Percentiles rank a stretch among this genome's conserved stretches.
Conservation (phyloP, 2,113 vertebrate species). For the Gadus chalcogrammus region DNA sequence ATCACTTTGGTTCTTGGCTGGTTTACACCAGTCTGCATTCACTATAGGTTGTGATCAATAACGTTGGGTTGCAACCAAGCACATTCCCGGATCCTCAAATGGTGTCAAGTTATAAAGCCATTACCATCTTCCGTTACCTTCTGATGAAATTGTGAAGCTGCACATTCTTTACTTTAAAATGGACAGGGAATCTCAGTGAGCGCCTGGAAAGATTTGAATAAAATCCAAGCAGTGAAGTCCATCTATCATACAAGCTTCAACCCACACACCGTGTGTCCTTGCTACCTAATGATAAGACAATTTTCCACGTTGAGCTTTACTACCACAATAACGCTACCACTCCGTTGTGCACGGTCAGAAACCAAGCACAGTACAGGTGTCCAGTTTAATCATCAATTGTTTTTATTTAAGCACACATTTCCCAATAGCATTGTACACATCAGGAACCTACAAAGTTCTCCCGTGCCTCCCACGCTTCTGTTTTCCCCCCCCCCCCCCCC, state of each 20-base stretch:
- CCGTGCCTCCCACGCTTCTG: constrained; percentile 50
- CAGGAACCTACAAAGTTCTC: constrained; percentile 69
- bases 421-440: constrained; percentile 72
- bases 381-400: constrained; percentile 78
- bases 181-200: no score
- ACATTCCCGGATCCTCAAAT: no score
- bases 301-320: not conserved
- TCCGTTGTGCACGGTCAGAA: not conserved
- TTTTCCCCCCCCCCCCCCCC: constrained; percentile 37
- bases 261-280: no score
- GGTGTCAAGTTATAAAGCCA: constrained; percentile 29
- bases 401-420: constrained; percentile 78
- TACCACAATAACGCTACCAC: not conserved
- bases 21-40: no score
- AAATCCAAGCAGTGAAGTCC: no score
- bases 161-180: no score
- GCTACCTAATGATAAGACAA: no score
- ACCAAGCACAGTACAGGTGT: constrained; percentile 42
- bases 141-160: constrained; percentile 32
- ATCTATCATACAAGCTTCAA: no score
- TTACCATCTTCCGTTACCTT: constrained; percentile 44
- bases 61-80: no score
- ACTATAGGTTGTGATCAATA: no score
- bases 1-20: no score
- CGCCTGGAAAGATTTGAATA: no score